phyloP scores from a whole-genome alignment of 2,113 vertebrate genomes.

The Nothocercus julius region DNA sequence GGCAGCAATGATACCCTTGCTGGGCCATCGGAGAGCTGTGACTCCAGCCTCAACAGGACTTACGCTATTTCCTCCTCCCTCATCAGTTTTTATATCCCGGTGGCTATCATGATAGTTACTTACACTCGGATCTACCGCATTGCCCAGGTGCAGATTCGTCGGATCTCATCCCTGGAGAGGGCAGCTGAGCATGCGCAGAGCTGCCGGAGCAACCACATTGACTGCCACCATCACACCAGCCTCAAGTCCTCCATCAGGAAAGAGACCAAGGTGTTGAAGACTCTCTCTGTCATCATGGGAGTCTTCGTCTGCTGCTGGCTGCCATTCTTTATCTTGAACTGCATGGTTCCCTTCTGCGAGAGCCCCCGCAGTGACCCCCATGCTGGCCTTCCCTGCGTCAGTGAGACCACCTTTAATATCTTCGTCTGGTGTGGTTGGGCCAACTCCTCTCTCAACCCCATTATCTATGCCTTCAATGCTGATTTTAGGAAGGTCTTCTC shows the following conservation, averaged over 20 bases:
- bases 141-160: constrained; percentile 89
- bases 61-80: constrained; percentile 95
- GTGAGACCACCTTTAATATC: constrained; percentile 92
- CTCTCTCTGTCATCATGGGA: constrained; percentile 92
- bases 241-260: constrained; percentile 88
- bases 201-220: constrained; percentile 79
- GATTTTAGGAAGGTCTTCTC: constrained; percentile 94
- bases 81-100: constrained; percentile 96
- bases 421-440: constrained; percentile 98
- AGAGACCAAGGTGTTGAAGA: constrained; percentile 95
- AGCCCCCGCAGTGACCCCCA: constrained; percentile 68
- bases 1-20: neutral
- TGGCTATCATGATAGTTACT: constrained; percentile 94
- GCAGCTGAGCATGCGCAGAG: constrained; percentile 90
- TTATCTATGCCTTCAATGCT: constrained; percentile 95
- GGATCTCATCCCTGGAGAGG: constrained; percentile 90
- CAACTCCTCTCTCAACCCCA: constrained; percentile 93
- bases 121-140: constrained; percentile 95
- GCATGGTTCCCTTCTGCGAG: constrained; percentile 92
- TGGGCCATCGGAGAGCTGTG: constrained; percentile 79
- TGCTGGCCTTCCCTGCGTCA: constrained; percentile 88
- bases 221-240: constrained; percentile 82
- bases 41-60: constrained; percentile 92
- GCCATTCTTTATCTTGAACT: constrained; percentile 94
- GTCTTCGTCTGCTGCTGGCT: constrained; percentile 97